Evolutionary conservation across 2,113 vertebrate genomes (phyloP).

Genomic region (Phrynocephalus versicolor): DNA sequence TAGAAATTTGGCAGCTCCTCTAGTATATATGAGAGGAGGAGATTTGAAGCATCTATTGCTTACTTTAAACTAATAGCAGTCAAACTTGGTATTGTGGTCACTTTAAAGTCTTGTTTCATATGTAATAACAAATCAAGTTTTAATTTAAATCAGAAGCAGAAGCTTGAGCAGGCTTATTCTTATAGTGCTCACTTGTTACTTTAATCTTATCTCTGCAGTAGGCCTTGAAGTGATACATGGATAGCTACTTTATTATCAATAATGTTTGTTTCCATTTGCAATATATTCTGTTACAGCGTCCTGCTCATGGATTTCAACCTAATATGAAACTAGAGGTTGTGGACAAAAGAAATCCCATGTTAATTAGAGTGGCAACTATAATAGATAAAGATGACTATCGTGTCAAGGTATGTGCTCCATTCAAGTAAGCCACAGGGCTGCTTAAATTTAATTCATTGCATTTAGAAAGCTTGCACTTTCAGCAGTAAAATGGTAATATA

Average conservation of each 20-base stretch:
- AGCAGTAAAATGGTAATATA: background rate
- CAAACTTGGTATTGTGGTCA: background rate
- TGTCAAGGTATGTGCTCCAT: slow-evolving; percentile 77
- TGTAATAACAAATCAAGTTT: background rate
- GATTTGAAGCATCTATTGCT: background rate
- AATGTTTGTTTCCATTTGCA: slow-evolving; percentile 1
- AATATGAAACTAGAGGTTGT: slow-evolving; percentile 84
- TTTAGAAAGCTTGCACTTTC: background rate
- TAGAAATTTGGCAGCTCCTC: background rate
- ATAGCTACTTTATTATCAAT: background rate
- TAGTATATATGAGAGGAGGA: background rate
- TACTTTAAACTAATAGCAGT: background rate
- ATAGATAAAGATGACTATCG: slow-evolving; percentile 78
- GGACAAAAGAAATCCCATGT: slow-evolving; percentile 83
- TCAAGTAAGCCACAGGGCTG: background rate
- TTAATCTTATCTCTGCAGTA: background rate
- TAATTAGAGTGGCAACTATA: slow-evolving; percentile 84
- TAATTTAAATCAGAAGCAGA: background rate
- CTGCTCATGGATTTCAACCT: slow-evolving; percentile 80
- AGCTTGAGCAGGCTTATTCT: background rate
- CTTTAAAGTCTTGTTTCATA: background rate
- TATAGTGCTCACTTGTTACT: background rate
- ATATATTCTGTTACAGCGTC: slow-evolving; percentile 71
- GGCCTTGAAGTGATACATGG: background rate
- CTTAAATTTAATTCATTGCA: background rate